These are phyloP conservation scores for Eurystomus gularis DNA, from an alignment of 2,113 vertebrate genomes.

Conservation along the genomic window DNA sequence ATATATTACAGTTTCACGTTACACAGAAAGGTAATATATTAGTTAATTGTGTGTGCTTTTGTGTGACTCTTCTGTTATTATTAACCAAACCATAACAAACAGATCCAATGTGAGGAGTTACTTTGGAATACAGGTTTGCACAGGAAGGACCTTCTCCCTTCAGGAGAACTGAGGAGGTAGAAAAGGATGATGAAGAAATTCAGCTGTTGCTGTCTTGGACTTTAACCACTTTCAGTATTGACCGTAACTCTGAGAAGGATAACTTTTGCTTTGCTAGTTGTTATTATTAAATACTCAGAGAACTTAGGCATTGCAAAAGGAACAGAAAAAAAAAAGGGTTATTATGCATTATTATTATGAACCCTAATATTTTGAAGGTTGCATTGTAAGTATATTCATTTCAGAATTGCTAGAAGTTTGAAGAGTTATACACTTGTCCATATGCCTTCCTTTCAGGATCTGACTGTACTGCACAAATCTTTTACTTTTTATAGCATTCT, in stretches of 20 bases:
- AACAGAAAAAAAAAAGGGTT: not conserved
- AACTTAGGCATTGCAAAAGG: not conserved
- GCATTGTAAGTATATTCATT: not conserved
- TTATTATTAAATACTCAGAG: not conserved
- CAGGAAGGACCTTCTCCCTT: rapidly evolving
- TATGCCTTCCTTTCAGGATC: not conserved
- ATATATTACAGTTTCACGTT: not conserved
- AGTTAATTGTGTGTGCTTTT: not conserved
- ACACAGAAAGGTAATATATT: not conserved
- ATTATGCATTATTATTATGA: rapidly evolving
- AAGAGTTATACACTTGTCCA: not conserved
- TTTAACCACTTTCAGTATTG: not conserved
- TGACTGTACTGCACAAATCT: not conserved
- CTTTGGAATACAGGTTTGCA: not conserved
- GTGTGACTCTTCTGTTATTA: not conserved
- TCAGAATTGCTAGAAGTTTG: not conserved
- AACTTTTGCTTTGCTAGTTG: not conserved
- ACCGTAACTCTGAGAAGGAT: not conserved
- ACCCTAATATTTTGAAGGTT: not conserved
- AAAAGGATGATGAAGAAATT: not conserved
- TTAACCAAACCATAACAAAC: not conserved
- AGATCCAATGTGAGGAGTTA: not conserved
- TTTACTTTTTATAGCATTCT: not conserved
- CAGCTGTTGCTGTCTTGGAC: not conserved
- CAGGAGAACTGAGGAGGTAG: not conserved